Evolutionary conservation across 2,113 vertebrate species (phyloP), one percentile per base, ranked within the genome.

Genomic region (Nycticebus coucang): DNA sequence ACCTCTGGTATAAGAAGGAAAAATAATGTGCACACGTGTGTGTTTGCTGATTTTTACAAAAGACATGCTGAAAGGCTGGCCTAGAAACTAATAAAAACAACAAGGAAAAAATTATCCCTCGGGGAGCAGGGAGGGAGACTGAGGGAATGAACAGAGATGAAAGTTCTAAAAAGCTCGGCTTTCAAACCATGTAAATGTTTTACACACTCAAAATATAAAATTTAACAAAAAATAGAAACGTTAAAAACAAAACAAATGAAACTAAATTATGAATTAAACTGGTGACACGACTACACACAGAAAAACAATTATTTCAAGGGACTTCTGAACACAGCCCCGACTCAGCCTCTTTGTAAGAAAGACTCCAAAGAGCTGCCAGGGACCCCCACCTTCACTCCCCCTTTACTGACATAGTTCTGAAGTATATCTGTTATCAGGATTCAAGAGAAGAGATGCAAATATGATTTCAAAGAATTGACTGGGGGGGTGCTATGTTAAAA

Each of bases 1-100:
- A 45, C 28, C 18, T 62, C 1, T 22, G 45, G n/a, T 53, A 14
- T 66, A 30, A 50, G 7, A 8, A 8, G 57, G n/a, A 14, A 17
- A 5, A 66, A 69, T 53, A 19, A 79, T 37, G 4, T 2, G 24
- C 13, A 15, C 1, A 37, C 1, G 0, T 22, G 7, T 33, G 30
- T 14, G 11, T 74, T 50, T 3, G 24, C 35, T 60, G 50, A 60
- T 18, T 71, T n/a, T 15, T 7, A 69, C 62, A 50, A 21, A 71
- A 71, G 4, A 84, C 66, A 74, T 9, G 55, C 74, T 37, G 15
- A 64, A 78, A 57, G 28, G n/a, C 26, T 64, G 24, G 53, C 86
- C 87, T 62, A 60, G 62, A 84, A 74, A 80, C 57, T 53, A 53
- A 77, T 3, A 66, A 82, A 77, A 81, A 72, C 8, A 10, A 59